Conservation (phyloP, 2,888 invertebrate genomes). For the Liodrosophila aerea region DNA sequence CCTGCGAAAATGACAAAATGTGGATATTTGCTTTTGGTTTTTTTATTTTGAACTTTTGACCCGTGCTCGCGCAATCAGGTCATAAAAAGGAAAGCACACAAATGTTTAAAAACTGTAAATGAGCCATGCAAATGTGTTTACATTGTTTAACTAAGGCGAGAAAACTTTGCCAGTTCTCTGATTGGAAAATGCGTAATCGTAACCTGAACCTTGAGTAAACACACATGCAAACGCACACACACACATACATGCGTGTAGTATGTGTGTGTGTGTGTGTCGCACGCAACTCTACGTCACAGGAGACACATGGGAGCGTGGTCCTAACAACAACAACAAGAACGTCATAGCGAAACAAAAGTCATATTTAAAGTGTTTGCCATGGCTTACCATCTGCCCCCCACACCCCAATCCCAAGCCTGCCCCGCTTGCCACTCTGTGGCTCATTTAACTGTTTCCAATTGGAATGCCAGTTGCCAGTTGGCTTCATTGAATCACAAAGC, state of each 20-base stretch:
- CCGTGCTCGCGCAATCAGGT: slow-evolving; percentile 78
- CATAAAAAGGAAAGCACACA: slow-evolving; percentile 57
- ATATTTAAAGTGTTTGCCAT: slow-evolving; percentile 39
- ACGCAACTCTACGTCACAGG: slow-evolving; percentile 69
- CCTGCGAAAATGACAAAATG: slow-evolving; percentile 71
- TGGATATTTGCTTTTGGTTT: slow-evolving; percentile 54
- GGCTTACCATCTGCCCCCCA: background rate
- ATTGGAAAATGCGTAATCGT: slow-evolving; percentile 73
- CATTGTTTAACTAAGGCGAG: slow-evolving; percentile 7
- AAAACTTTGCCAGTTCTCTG: slow-evolving; percentile 32
- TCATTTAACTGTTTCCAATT: slow-evolving; percentile 21
- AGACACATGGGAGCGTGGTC: slow-evolving; percentile 37
- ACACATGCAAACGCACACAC: slow-evolving; percentile 44
- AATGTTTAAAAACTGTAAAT: slow-evolving; percentile 30
- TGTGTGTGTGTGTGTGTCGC: slow-evolving; percentile 23
- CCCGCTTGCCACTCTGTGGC: background rate
- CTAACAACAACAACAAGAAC: slow-evolving; percentile 36
- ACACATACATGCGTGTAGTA: background rate
- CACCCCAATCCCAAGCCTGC: background rate
- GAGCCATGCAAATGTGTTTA: slow-evolving; percentile 33
- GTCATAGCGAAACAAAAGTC: slow-evolving; percentile 37
- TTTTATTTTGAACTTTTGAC: slow-evolving; percentile 78
- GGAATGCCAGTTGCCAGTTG: slow-evolving; percentile 17
- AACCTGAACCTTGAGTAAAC: slow-evolving; percentile 77
- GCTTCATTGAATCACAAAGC: slow-evolving; percentile 52